A percentile compares a stretch with the other conserved stretches of the same genome.
Evolutionary conservation across 2,113 vertebrate species (phyloP).

Genomic region (Dinomys branickii): DNA sequence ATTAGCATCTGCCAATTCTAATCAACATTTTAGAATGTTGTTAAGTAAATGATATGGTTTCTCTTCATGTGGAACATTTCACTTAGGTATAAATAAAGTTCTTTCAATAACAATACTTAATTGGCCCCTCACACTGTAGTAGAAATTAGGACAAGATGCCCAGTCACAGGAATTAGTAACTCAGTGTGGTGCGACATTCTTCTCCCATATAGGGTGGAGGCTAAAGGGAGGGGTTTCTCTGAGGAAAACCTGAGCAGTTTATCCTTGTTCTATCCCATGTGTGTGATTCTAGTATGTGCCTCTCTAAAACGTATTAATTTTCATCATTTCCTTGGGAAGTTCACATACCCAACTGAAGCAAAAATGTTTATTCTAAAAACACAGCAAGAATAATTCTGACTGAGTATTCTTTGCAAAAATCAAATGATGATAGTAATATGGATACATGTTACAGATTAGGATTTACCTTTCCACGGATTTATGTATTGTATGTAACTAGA

Average conservation of each 20-base stretch:
- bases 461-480: not conserved
- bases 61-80: not conserved
- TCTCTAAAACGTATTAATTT: not conserved
- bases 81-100: not conserved
- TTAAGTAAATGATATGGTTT: not conserved
- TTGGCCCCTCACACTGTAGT: not conserved
- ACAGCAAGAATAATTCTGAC: not conserved
- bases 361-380: not conserved
- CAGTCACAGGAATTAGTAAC: not conserved
- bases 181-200: not conserved
- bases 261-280: not conserved
- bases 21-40: conserved; percentile 23
- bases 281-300: not conserved
- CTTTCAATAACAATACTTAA: conserved; percentile 6
- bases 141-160: not conserved
- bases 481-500: not conserved
- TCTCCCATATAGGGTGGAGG: not conserved
- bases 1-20: not conserved
- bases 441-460: not conserved
- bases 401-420: conserved; percentile 46
- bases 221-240: not conserved
- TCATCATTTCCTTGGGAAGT: not conserved
- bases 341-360: not conserved
- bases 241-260: not conserved
- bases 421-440: not conserved